Percentiles rank a stretch among this genome's conserved stretches.
Evolutionary conservation across 2,888 invertebrate species (phyloP).

Genomic region (Cantharis flavilabris): DNA sequence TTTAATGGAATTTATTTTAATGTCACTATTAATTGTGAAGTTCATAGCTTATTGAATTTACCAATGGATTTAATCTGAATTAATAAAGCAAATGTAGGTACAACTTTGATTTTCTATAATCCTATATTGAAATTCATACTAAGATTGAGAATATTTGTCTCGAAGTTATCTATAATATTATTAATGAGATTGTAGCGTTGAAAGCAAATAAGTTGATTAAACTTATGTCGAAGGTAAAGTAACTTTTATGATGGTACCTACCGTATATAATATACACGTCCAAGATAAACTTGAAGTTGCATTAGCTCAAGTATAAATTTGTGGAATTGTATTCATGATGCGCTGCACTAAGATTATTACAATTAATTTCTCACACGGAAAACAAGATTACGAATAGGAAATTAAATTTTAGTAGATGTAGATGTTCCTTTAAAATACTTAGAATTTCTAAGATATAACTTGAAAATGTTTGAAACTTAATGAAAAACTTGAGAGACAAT

Average conservation of each 20-base stretch:
- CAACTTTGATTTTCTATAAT: background rate
- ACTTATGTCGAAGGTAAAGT: background rate
- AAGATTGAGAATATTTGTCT: background rate
- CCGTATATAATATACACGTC: background rate
- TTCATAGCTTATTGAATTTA: background rate
- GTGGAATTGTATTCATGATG: conserved; percentile 10
- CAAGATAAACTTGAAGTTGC: background rate
- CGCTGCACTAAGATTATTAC: conserved; percentile 15
- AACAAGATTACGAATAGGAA: conserved; percentile 15
- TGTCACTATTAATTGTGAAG: too few relatives aligned
- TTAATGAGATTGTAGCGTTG: background rate
- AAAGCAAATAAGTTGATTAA: background rate
- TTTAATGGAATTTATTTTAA: too few relatives aligned
- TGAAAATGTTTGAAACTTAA: background rate
- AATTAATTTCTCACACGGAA: conserved; percentile 15
- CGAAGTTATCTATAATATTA: background rate
- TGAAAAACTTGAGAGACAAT: background rate
- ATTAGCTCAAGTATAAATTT: conserved; percentile 7
- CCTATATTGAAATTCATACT: background rate
- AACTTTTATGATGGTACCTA: background rate
- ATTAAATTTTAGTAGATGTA: conserved; percentile 12
- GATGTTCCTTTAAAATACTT: background rate
- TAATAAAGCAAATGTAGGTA: background rate
- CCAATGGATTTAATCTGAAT: background rate
- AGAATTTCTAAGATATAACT: background rate